Percentiles rank a stretch among this genome's conserved stretches.
These are phyloP conservation scores for Physeter macrocephalus DNA, from an alignment of 2,113 vertebrate species.

Conservation along the genomic window DNA sequence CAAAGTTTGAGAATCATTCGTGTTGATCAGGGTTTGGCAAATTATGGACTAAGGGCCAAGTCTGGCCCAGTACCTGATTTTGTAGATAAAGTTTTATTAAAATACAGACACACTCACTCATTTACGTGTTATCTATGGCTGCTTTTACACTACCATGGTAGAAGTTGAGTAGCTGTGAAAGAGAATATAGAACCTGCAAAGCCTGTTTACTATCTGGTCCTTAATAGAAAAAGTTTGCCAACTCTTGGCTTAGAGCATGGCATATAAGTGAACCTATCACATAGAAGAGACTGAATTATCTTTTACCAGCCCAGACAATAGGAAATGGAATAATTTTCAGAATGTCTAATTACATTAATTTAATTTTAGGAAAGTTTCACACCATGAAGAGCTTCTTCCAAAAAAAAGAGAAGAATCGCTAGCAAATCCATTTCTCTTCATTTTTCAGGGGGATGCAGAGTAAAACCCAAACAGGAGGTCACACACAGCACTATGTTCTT, in stretches of 20 bases:
- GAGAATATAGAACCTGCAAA: background rate
- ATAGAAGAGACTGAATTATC: background rate
- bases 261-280: background rate
- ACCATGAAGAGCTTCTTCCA: background rate
- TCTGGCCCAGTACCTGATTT: background rate
- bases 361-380: background rate
- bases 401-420: background rate
- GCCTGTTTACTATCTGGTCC: background rate
- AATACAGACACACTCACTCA: background rate
- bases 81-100: background rate
- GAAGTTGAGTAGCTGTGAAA: background rate
- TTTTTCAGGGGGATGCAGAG: background rate
- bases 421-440: background rate
- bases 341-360: background rate
- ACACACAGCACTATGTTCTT: background rate
- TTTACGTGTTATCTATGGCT: background rate
- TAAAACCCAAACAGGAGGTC: background rate
- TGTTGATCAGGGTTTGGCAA: background rate
- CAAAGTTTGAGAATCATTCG: background rate
- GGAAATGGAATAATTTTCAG: background rate
- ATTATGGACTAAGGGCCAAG: background rate
- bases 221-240: background rate
- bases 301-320: background rate
- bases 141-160: background rate
- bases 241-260: background rate